Evolutionary conservation across 2,888 invertebrate genomes (phyloP).

Genomic region (Leptinotarsa juncta): DNA sequence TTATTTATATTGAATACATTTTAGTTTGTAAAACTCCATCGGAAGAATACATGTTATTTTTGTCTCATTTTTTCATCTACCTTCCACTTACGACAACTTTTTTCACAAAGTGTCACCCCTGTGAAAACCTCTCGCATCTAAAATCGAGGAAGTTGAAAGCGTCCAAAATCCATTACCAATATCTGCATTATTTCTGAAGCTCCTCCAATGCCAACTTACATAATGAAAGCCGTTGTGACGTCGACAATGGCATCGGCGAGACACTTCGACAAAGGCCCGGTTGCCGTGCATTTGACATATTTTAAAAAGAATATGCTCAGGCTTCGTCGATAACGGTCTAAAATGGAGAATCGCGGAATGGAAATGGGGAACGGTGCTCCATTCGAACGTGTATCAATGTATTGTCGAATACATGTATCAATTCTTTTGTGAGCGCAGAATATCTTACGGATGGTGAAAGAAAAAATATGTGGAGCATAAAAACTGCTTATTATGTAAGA

Average conservation of each 20-base stretch:
- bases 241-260: conserved; percentile 62
- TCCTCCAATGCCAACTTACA: conserved; percentile 64
- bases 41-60: no score
- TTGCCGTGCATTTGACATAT: conserved; percentile 64
- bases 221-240: conserved; percentile 63
- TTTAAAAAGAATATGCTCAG: conserved; percentile 59
- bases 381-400: conserved; percentile 28
- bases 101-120: conserved; percentile 44
- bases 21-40: no score
- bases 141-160: conserved; percentile 58
- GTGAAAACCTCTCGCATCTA: conserved; percentile 51
- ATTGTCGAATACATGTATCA: conserved; percentile 18
- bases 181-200: conserved; percentile 65
- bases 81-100: conserved; percentile 51
- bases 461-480: not conserved
- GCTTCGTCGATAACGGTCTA: conserved; percentile 45
- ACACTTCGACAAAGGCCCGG: conserved; percentile 60
- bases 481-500: not conserved
- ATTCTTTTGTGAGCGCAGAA: not conserved
- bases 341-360: conserved; percentile 34
- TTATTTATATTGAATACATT: no score
- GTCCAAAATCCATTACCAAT: conserved; percentile 64
- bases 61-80: conserved; percentile 2
- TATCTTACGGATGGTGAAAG: not conserved
- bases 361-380: conserved; percentile 26